phyloP scores from a whole-genome alignment of 2,113 vertebrate genomes.

The Emydocephalus ijimae region DNA sequence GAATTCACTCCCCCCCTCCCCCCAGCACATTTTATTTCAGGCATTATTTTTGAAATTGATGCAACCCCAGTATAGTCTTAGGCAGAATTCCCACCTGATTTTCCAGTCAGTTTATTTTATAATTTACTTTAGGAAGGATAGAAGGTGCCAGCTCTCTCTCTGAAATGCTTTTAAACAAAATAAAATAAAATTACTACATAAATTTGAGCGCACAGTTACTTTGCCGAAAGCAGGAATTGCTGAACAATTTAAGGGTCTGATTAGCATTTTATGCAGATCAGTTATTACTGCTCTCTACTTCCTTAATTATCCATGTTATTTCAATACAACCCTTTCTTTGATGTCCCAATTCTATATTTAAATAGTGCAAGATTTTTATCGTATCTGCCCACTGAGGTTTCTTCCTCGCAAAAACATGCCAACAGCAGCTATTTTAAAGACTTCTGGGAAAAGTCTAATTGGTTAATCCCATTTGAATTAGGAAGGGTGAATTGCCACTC shows the following conservation, averaged over 20 bases:
- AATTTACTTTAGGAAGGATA: background rate
- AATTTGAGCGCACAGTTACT: constrained; percentile 72
- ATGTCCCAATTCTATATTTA: constrained; percentile 99
- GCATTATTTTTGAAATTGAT: background rate
- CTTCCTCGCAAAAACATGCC: constrained; percentile 95
- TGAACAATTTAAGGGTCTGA: constrained; percentile 92
- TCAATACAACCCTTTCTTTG: constrained; percentile 94
- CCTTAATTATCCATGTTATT: constrained; percentile 99
- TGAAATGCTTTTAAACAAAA: constrained; percentile 49
- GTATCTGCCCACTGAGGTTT: constrained; percentile 90
- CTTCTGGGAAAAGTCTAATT: constrained; percentile 91
- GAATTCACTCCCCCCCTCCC: background rate
- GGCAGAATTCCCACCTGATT: constrained; percentile 32
- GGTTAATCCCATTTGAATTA: constrained; percentile 87
- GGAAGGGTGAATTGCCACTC: constrained; percentile 72
- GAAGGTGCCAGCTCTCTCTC: constrained; percentile 39
- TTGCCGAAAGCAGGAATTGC: constrained; percentile 78
- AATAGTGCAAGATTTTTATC: constrained; percentile 95
- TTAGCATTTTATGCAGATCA: constrained; percentile 99
- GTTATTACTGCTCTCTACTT: constrained; percentile 95
- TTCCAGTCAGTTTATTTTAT: background rate
- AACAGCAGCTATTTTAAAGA: constrained; percentile 89
- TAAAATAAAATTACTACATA: constrained; percentile 76
- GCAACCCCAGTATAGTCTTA: background rate
- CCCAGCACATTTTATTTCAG: constrained; percentile 5